Evolutionary conservation across 2,797 vertebrate species (phyloP), one percentile per base, ranked within the genome.

Genomic region (Muscicapa striata): DNA sequence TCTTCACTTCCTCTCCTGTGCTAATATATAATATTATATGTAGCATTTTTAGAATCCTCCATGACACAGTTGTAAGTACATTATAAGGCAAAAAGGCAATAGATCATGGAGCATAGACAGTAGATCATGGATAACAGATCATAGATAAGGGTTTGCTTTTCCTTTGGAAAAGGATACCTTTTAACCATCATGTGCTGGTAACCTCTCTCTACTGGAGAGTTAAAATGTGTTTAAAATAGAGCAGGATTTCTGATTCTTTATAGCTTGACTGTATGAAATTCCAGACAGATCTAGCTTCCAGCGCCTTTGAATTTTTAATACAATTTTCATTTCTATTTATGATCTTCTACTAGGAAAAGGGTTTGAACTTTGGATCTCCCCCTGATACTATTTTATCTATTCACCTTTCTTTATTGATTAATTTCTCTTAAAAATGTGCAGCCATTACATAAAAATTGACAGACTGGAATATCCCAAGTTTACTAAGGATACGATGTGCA

Each of bases 321-420:
- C 18, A 84, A 68, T 95, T 96, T 91, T 90, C 5, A 55, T 89
- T 93, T 93, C 85, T 91, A 62, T 80, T 90, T 81, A 84, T 29
- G 30, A 84, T 72, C 78, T 93, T 78, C 36, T 72, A 24, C 29
- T 45, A 69, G 34, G 15, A 92, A 93, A 61, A 4, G 9, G 6
- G 13, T 80, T 87, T 92, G 38, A 93, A 94, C 78, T 91, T 68
- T 77, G 54, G 3, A 17, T 75, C 10, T 64, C 38, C 64, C 36
- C 32, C 22, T 52, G 36, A 66, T 88, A 72, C 19, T 84, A 18
- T 73, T 87, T 87, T n/a, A 76, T 79, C 11, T 66, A 21, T 82
- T 89, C 80, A 84, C 26, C 52, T 92, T 87, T 69, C 29, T 64
- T 89, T 70, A 83, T 62, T 81, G 77, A 95, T 93, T 90, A 84